phyloP scores from a whole-genome alignment of 2,113 vertebrate genomes.

The Ariopsis seemanni region DNA sequence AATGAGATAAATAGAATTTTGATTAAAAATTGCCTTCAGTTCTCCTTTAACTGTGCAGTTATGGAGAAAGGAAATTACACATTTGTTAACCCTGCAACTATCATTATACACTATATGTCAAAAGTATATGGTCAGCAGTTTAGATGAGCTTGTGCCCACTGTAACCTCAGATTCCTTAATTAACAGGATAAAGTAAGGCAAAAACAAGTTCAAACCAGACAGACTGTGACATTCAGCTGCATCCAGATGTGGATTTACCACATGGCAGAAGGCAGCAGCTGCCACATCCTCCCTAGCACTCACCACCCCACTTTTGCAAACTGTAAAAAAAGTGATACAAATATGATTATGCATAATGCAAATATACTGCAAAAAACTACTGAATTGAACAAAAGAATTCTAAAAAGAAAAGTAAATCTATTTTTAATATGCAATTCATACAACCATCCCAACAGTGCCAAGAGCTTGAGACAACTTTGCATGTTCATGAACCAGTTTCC shows the following conservation, averaged over 20 bases:
- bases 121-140: not conserved
- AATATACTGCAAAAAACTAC: not conserved
- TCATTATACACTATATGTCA: not conserved
- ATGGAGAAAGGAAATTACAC: not conserved
- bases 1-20: too few relatives aligned
- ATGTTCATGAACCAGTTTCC: not conserved
- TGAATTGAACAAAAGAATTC: not conserved
- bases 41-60: not conserved
- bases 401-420: not conserved
- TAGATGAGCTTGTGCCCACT: not conserved
- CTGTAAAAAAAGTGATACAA: not conserved
- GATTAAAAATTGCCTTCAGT: too few relatives aligned
- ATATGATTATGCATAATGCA: not conserved
- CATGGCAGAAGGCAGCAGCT: not conserved
- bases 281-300: not conserved
- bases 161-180: not conserved
- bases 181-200: not conserved
- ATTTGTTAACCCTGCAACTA: not conserved
- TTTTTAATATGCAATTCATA: not conserved
- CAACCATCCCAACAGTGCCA: not conserved
- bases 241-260: not conserved
- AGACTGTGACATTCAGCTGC: not conserved
- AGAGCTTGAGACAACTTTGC: not conserved
- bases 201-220: not conserved
- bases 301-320: not conserved